Evolutionary conservation across 2,888 invertebrate species (phyloP), one percentile per base, ranked within the genome.

Genomic region (Chloroclystis v-ata): DNA sequence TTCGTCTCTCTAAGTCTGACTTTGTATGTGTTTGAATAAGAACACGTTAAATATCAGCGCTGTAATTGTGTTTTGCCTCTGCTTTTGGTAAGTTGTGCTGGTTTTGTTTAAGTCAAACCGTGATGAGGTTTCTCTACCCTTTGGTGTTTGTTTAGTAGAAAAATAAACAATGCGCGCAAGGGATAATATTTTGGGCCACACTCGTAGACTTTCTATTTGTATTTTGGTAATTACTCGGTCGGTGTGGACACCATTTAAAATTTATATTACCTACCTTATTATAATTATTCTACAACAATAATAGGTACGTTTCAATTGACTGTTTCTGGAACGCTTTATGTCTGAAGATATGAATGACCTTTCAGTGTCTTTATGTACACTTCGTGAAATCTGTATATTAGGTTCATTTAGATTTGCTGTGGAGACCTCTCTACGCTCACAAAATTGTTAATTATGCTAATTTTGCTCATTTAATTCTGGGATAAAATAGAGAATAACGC

Each of bases 381-480:
- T n/a, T n/a, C n/a, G n/a, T n/a, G n/a, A 20, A 20, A 4, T 20
- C 20, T 2, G 2, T 20, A 4, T 2, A 5, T 20, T 20, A 20
- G 20, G 20, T 20, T 35, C 9, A 35, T 35, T 33, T 24, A 35
- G 35, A 7, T 20, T 33, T 33, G 26, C 42, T 29, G 29, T 20
- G 20, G 20, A 7, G 25, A 11, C 44, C 26, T 8, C 13, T 11
- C 28, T 28, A 29, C 29, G 14, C 25, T 29, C 12, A 5, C 29
- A 30, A 26, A 30, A 43, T 42, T 33, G 38, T 48, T 44, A 48
- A 48, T 43, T 33, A 39, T 25, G 35, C 43, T 39, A 43, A 48
- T 48, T 45, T 14, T 24, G 29, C 16, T 46, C 40, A 46, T 40
- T 43, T 35, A 13, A 14, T 47, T 47, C 32, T 35, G 28, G 42